Evolutionary conservation across 2,888 invertebrate genomes (phyloP), one percentile per base, ranked within the genome.

Genomic region (Phengaris alcon): DNA sequence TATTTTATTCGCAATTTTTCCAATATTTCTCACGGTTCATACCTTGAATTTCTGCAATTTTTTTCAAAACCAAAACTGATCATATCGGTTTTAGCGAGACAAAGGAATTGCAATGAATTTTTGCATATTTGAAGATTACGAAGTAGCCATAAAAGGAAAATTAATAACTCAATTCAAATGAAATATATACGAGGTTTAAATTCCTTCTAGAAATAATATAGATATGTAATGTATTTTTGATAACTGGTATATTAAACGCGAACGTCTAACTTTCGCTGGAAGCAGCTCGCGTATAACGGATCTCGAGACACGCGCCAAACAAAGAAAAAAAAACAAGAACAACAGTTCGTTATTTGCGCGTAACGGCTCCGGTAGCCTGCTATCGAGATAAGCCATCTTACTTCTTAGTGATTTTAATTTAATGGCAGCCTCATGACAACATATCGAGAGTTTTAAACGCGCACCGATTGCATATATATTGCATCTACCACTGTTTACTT

Each of bases 181-280:
- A 44, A 52, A 12, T 10, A 52, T 12, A 6, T 48, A 48, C 6
- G 13, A 64, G 35, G 59, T 5, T 64, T 2, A 15, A 12, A 64
- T 22, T 22, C 22, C 48, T 59, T 15, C 22, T 22, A 22, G 9
- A 22, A 44, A 64, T 35, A 22, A 35, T 35, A 64, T 35, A 22
- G 64, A 35, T 35, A 35, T 15, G 12, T 64, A 35, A 35, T 64
- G 52, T 48, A 82, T 82, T 78, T 79, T 82, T 83, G 79, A 85
- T 84, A 87, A 87, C 88, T 84, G 87, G 86, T 87, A 86, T 87
- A 83, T 70, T 35, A 35, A 35, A 35, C 81, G 80, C 82, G 81
- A 81, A 81, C 84, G 84, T 86, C 85, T 89, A 92, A 93, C 93
- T 93, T 93, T 93, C 93, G 93, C 93, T 91, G 88, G 84, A 87